Percentiles rank a stretch among this genome's conserved stretches.
Conservation (phyloP, 2,113 vertebrate species). For the Chitala chitala region DNA sequence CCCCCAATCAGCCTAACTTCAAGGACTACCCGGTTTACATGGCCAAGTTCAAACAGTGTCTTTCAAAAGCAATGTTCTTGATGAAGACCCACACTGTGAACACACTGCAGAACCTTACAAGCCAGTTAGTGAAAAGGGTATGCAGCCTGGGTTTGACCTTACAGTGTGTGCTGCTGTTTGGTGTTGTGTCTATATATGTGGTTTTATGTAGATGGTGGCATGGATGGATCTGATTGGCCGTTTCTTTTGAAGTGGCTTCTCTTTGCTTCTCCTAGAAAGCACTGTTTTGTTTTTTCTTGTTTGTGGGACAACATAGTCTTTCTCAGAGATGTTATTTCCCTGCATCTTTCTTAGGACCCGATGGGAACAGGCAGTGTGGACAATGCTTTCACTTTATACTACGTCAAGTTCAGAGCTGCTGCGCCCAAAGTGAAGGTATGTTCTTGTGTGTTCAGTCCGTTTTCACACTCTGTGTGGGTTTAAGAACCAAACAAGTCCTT, state of each 20-base stretch:
- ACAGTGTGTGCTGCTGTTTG: too few relatives aligned
- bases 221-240: too few relatives aligned
- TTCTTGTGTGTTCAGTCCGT: too few relatives aligned
- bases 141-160: conserved; percentile 43
- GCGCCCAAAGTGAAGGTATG: conserved; percentile 96
- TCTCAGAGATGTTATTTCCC: too few relatives aligned
- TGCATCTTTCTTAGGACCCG: too few relatives aligned
- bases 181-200: neutral
- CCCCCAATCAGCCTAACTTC: conserved; percentile 85
- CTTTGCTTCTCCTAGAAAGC: conserved; percentile 17
- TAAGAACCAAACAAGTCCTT: too few relatives aligned
- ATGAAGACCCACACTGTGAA: conserved; percentile 90
- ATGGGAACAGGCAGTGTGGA: conserved; percentile 78
- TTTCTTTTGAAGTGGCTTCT: too few relatives aligned
- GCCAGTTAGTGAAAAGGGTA: conserved; percentile 89
- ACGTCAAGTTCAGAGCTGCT: conserved; percentile 91
- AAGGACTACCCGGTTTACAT: conserved; percentile 92
- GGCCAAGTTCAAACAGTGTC: conserved; percentile 89
- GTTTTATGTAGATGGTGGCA: neutral
- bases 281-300: too few relatives aligned
- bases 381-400: conserved; percentile 94
- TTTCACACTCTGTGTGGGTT: too few relatives aligned
- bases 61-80: conserved; percentile 93
- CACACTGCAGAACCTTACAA: conserved; percentile 87
- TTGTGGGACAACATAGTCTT: too few relatives aligned